Evolutionary conservation across 2,113 vertebrate species (phyloP), one percentile per base, ranked within the genome.

Genomic region (Lasiurus cinereus): DNA sequence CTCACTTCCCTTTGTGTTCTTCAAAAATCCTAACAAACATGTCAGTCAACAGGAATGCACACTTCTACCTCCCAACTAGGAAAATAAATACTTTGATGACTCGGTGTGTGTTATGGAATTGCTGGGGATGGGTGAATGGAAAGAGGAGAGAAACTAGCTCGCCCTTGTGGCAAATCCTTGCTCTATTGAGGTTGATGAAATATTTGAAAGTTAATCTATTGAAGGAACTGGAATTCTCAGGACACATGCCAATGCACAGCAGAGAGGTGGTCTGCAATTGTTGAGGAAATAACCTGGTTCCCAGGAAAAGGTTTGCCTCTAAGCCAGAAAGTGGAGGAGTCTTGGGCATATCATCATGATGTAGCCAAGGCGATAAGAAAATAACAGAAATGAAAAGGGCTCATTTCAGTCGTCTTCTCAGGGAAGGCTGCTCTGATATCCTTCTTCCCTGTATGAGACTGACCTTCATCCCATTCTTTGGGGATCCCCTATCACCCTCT

Each of bases 401-500:
- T 79, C 69, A 12, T 46, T 67, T 90, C 36, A 54, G 77, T 50
- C 18, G 4, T 48, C 6, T 52, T 77, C 39, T 9, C 82, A 19
- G 62, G 36, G 33, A 88, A 85, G 50, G 16, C 54, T 70, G 29
- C 21, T 64, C 16, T 9, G 64, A 18, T 2, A 7, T 12, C 19
- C 59, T 22, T 39, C 48, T 5, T 69, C 13, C 43, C 21, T 0
- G 0, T 2, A 2, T 0, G 18, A 83, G 39, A 31, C 43, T 16
- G 82, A n/a, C 39, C 70, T 27, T 15, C 0, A 0, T 33, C 10
- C 66, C 0, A 0, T 66, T 39, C 33, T 21, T 8, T 27, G 12
- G 15, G 12, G 33, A 74, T 2, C 43, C 8, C 2, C 15, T 9
- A 4, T 19, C 0, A 0, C 12, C 16, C 27, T 22, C 67, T 24